A percentile compares a stretch with the other conserved stretches of the same genome.
These are phyloP conservation scores for Marisa cornuarietis DNA, from an alignment of 1,140 invertebrate genomes.

Conservation along the genomic window DNA sequence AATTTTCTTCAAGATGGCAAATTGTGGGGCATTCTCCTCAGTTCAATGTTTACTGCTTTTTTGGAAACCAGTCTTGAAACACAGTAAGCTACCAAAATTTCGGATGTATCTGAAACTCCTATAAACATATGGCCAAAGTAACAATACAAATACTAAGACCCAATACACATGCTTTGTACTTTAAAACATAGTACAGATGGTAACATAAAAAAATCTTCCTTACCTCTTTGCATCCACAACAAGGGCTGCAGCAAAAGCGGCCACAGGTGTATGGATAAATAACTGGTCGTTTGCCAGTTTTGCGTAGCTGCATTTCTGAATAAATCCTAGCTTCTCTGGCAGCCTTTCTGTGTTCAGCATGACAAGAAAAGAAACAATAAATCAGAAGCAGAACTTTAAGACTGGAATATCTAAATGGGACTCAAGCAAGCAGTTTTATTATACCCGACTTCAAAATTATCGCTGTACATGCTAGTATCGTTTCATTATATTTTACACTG, in stretches of 20 bases:
- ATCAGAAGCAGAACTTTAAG: too few species aligned
- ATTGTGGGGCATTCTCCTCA: too few species aligned
- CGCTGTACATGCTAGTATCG: too few species aligned
- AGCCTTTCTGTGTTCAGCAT: constrained; percentile 70
- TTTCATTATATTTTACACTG: too few species aligned
- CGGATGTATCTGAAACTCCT: background rate
- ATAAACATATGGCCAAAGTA: background rate
- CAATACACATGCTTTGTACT: background rate
- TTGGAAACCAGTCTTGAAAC: too few species aligned
- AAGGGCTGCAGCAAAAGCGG: constrained; percentile 68
- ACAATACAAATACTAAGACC: background rate
- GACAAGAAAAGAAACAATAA: too few species aligned
- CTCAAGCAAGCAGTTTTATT: too few species aligned
- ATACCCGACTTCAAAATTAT: too few species aligned
- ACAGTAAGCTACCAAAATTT: too few species aligned
- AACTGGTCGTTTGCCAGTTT: constrained; percentile 75
- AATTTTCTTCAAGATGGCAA: too few species aligned
- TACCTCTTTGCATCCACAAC: constrained; percentile 59
- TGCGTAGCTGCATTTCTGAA: constrained; percentile 81
- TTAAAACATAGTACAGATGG: background rate
- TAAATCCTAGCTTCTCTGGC: constrained; percentile 83
- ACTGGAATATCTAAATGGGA: background rate
- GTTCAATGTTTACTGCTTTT: too few species aligned
- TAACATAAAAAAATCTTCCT: background rate
- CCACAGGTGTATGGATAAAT: constrained; percentile 81